Evolutionary conservation across 2,888 invertebrate species (phyloP).

Genomic region (Hedychridium roseum): DNA sequence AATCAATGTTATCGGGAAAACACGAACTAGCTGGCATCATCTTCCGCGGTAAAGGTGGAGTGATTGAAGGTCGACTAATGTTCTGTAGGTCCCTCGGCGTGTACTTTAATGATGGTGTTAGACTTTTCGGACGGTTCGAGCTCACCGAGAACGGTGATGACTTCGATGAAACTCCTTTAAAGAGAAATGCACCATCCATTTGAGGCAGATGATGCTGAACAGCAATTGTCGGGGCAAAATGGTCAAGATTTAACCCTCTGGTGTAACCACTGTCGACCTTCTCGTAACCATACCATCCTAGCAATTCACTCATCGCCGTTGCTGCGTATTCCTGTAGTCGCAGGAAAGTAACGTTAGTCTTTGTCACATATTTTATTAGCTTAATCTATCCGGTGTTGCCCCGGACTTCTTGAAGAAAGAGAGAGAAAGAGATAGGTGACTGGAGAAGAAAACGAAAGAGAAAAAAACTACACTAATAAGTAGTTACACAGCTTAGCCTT

Average conservation of each 20-base stretch:
- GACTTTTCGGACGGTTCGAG: constrained; percentile 37
- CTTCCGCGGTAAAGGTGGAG: constrained; percentile 40
- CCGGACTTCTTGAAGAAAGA: too few relatives aligned
- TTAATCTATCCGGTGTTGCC: too few relatives aligned
- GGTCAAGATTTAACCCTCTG: constrained; percentile 64
- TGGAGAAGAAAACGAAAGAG: too few relatives aligned
- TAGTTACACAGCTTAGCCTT: too few relatives aligned
- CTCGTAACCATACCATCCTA: constrained; percentile 92
- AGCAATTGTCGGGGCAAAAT: constrained; percentile 53
- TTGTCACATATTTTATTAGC: too few relatives aligned
- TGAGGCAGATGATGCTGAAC: constrained; percentile 37
- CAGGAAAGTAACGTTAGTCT: too few relatives aligned
- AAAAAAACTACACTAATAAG: too few relatives aligned
- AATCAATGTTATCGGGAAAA: constrained; percentile 43
- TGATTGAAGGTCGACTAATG: constrained; percentile 26
- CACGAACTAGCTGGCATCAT: constrained; percentile 44
- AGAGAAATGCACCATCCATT: constrained; percentile 22
- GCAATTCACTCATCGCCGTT: constrained; percentile 89
- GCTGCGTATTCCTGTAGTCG: constrained; percentile 90
- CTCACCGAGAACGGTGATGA: constrained; percentile 35
- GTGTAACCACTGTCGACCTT: constrained; percentile 74
- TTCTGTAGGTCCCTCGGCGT: constrained; percentile 22
- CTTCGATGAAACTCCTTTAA: constrained; percentile 26
- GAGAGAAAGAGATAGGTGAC: too few relatives aligned
- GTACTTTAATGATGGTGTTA: constrained; percentile 31